Base-by-base conservation (phyloP, 30 jellyfish, hydroid and myxozoan species). In the Chrysaora quinquecirrha region DNA sequence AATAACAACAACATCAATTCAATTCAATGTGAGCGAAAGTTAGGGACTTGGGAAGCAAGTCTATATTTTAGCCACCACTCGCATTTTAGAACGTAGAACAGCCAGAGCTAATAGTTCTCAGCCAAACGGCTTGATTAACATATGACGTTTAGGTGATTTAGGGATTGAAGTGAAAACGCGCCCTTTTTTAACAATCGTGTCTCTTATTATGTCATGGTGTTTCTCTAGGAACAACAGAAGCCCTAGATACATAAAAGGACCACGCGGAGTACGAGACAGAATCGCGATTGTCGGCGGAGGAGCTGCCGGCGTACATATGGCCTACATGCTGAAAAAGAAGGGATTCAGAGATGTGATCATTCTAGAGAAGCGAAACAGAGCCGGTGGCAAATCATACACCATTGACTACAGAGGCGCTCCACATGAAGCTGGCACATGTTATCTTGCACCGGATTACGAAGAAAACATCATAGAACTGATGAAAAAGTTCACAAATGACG, bases 281-380 rank as follows among this genome's bases (percentile, higher is more conserved):
- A 91, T 91, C 61, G 98, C 94, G n/a, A 85, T 91, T 48, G 96
- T 91, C 60, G 98, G 98, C 11, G 98, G 90, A n/a, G 98, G 98
- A 3, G 82, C 98, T 14, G 86, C 98, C 6, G 98, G 98, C 2
- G 86, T 91, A 0, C 98, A 91, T 78, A 91, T 91, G 98, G 98
- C 98, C 11, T 80, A 34, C 58, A 47, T 85, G 72, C 83, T 91
- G 78, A 91, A 91, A 38, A 85, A 78, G 81, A 73, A 80, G 48
- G 96, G 96, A 4, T 91, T 91, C 71, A 85, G 14, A 34, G 86
- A 85, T 35, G 68, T 91, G 24, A 60, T 67, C 1, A 73, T 91
- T 7, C 58, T 84, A 1, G 98, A 91, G 50, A 80, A 71, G 48
- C 22, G 80, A 21, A 30, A 64, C 25, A 34, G 94, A 50, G 35